Conservation (phyloP, 2,797 vertebrate species). For the Xiphophorus birchmanni region DNA sequence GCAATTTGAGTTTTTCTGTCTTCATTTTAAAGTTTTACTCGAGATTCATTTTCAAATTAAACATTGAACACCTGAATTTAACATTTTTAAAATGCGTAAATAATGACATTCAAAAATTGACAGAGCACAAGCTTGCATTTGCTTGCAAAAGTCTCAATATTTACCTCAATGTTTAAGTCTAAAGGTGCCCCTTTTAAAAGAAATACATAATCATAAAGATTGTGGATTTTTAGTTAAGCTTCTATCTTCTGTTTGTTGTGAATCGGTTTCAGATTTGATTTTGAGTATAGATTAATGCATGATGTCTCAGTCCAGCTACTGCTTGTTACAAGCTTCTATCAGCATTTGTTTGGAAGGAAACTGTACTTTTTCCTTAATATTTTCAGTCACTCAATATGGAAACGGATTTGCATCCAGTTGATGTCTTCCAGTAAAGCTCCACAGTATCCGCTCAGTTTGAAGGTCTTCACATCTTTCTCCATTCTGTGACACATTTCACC, state of each 20-base stretch:
- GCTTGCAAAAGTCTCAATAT: too few species aligned
- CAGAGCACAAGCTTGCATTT: background rate
- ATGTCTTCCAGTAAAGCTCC: background rate
- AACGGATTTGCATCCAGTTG: background rate
- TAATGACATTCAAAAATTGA: background rate
- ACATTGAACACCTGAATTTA: constrained; percentile 8
- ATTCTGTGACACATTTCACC: background rate
- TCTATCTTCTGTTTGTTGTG: background rate
- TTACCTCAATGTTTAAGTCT: too few species aligned
- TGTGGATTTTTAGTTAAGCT: background rate
- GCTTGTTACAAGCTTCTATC: background rate
- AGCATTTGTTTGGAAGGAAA: background rate
- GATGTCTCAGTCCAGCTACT: background rate
- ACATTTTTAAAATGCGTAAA: background rate
- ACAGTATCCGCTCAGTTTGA: too few species aligned
- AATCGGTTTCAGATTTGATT: background rate
- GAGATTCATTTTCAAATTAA: background rate
- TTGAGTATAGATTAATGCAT: background rate
- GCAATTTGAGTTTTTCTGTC: background rate
- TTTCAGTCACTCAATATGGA: background rate
- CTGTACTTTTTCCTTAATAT: background rate
- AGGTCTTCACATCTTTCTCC: background rate
- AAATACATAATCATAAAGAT: background rate
- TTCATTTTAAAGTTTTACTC: background rate
- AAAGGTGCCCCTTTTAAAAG: too few species aligned